phyloP scores from a whole-genome alignment of 2,888 invertebrate genomes.

The Buathra laborator region DNA sequence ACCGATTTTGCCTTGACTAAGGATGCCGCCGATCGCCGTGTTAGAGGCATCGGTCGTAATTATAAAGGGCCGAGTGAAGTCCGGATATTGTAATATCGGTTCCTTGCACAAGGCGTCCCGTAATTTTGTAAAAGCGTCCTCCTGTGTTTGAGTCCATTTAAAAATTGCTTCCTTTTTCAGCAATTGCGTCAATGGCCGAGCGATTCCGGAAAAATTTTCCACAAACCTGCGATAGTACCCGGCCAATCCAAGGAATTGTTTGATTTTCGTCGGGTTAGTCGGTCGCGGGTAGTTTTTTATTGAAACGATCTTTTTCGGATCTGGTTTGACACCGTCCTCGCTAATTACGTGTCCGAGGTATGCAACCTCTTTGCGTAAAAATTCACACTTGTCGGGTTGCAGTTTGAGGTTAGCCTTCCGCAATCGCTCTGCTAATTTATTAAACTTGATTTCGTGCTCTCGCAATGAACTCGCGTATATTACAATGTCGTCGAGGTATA shows the following conservation, averaged over 20 bases:
- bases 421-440: too few species aligned
- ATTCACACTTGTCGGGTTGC: too few species aligned
- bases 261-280: constrained; percentile 14
- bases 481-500: too few species aligned
- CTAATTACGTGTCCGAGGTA: constrained; percentile 14
- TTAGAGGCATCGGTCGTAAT: constrained; percentile 65
- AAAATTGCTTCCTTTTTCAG: constrained; percentile 54
- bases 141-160: constrained; percentile 45
- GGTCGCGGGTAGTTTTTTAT: background rate
- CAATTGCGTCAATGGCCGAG: constrained; percentile 54
- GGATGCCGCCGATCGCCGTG: constrained; percentile 42
- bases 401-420: too few species aligned
- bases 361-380: too few species aligned
- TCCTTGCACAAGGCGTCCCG: constrained; percentile 51
- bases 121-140: constrained; percentile 50
- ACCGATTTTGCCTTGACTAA: constrained; percentile 52
- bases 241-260: too few species aligned
- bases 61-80: constrained; percentile 59
- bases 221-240: constrained; percentile 54
- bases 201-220: constrained; percentile 52
- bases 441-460: too few species aligned
- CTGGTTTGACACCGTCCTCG: constrained; percentile 6
- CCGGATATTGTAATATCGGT: constrained; percentile 62
- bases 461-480: too few species aligned
- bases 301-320: constrained; percentile 13